Percentiles rank a stretch among this genome's conserved stretches.
These are phyloP conservation scores for Drosophila borealis DNA, from an alignment of 2,888 invertebrate genomes.

Conservation along the genomic window DNA sequence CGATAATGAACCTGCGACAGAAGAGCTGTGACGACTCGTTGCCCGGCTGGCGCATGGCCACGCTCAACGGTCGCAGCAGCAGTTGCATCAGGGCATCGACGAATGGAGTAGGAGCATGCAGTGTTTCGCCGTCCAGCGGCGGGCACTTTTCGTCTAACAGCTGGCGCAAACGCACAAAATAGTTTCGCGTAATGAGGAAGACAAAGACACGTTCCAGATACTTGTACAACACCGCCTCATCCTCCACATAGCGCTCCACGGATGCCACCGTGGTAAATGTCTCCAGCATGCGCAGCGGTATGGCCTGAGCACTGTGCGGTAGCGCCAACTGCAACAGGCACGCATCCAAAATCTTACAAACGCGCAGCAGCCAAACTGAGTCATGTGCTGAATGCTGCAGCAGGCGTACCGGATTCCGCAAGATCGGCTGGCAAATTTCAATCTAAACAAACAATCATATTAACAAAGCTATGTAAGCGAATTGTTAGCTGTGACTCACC, in stretches of 20 bases:
- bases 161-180: slow-evolving; percentile 90
- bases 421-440: slow-evolving; percentile 83
- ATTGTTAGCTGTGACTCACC: slow-evolving; percentile 82
- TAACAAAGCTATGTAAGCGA: not conserved
- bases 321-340: slow-evolving; percentile 83
- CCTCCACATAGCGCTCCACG: slow-evolving; percentile 81
- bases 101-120: slow-evolving; percentile 90
- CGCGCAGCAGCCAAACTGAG: slow-evolving; percentile 82
- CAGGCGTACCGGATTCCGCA: slow-evolving; percentile 82
- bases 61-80: slow-evolving; percentile 90
- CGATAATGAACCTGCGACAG: slow-evolving; percentile 86
- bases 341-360: slow-evolving; percentile 83
- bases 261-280: slow-evolving; percentile 88
- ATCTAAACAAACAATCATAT: slow-evolving; percentile 67
- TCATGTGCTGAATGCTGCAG: slow-evolving; percentile 81
- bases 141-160: slow-evolving; percentile 90
- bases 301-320: slow-evolving; percentile 86
- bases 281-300: slow-evolving; percentile 92
- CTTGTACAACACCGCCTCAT: slow-evolving; percentile 73
- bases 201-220: slow-evolving; percentile 83
- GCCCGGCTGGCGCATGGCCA: slow-evolving; percentile 82
- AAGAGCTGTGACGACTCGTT: slow-evolving; percentile 66
- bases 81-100: slow-evolving; percentile 91
- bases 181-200: slow-evolving; percentile 85
- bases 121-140: slow-evolving; percentile 88